Percentiles rank a stretch among this genome's conserved stretches.
phyloP scores from a whole-genome alignment of 2,888 invertebrate genomes.

The Pseudococcus longispinus region DNA sequence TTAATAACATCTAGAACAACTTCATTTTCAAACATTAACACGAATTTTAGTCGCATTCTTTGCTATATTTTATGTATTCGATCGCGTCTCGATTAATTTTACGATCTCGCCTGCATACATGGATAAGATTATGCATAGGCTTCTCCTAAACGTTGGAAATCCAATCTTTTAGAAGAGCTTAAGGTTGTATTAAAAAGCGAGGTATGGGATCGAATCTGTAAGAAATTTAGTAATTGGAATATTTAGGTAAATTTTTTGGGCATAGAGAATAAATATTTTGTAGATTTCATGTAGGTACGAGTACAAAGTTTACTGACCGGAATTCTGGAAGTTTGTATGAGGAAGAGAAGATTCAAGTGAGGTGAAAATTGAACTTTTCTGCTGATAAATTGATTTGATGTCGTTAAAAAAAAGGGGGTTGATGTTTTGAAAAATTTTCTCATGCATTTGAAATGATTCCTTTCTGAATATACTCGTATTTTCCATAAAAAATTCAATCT shows the following conservation, averaged over 20 bases:
- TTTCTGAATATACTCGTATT: too few relatives aligned
- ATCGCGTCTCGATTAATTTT: slow-evolving; percentile 36
- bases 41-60: slow-evolving; percentile 43
- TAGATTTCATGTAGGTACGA: background rate
- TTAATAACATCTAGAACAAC: slow-evolving; percentile 43
- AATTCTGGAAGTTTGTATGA: too few relatives aligned
- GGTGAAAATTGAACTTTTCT: too few relatives aligned
- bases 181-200: background rate
- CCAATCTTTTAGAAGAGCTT: background rate
- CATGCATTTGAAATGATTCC: too few relatives aligned
- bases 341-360: too few relatives aligned
- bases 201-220: background rate
- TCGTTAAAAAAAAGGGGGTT: too few relatives aligned
- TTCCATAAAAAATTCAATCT: too few relatives aligned
- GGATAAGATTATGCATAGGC: background rate
- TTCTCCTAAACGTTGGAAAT: background rate
- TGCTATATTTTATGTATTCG: slow-evolving; percentile 36
- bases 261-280: background rate
- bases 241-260: background rate
- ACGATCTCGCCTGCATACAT: background rate
- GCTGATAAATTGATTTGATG: too few relatives aligned
- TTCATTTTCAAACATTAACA: slow-evolving; percentile 43
- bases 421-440: too few relatives aligned
- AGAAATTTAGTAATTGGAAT: background rate
- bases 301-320: background rate